Base-by-base conservation (phyloP, 2,797 vertebrate genomes). In the Ficedula albicollis region DNA sequence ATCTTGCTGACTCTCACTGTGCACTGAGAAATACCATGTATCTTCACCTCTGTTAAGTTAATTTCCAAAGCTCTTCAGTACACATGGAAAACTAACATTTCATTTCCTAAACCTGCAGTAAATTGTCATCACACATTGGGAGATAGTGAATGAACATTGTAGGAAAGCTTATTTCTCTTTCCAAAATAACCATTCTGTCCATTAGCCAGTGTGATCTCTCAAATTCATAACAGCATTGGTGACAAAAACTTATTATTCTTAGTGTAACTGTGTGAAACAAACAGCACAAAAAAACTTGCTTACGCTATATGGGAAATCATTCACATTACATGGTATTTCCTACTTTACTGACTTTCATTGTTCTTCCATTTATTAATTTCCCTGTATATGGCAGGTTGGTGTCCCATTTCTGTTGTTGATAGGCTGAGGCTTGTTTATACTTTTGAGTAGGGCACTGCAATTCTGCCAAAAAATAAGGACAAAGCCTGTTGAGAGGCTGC, bases 1-100 rank as follows among this genome's bases (percentile, higher is more conserved):
- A 95, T 95, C 90, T 84, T 97, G 95, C 96, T 97, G 96, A 96
- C 94, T 97, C 91, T 94, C 77, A 79, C 20, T 43, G 54, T 69
- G 81, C 90, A 66, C 55, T 87, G 84, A 96, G 93, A 97, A 97
- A 97, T 75, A 94, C 88, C 75, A 89, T 23, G 29, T 78, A 86
- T 92, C 76, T 90, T 97, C 93, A 90, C 81, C 95, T 97, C 80
- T 91, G 41, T n/a, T 56, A 77, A 79, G 43, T 74, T 94, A 64
- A 97, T 97, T 90, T 96, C 78, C 89, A 94, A 89, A 90, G 20
- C 39, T 51, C 75, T 90, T 43, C 59, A 36, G 63, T 80, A 59
- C 91, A 82, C 49, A 78, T 56, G 36, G 59, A 97, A 92, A 92
- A 68, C 75, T 27, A 89, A 72, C 29, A 88, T 87, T 96, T 91